Base-by-base conservation (phyloP, 2,797 vertebrate genomes). In the Chiroxiphia lanceolata region DNA sequence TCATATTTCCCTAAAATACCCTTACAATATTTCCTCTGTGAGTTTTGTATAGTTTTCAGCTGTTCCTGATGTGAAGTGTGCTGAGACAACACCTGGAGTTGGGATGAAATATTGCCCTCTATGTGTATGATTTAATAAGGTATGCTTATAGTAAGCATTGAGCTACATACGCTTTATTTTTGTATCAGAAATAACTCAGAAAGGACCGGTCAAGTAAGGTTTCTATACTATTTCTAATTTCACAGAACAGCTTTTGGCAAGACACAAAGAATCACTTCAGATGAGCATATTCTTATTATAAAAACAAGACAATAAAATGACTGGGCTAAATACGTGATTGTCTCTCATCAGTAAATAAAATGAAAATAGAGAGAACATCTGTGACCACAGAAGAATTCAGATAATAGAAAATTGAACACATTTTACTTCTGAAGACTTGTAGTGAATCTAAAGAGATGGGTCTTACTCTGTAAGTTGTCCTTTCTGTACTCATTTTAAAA, bases 281-380 rank as follows among this genome's bases (percentile, higher is more conserved):
- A 81, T 86, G 21, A 78, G 54, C 29, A 10, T 33, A 26, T 61
- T 94, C 94, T 94, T 89, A 7, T 40, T 6, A 81, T 23, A 45
- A 77, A 93, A 89, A 53, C 59, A 86, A 84, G 42, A 53, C 64
- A 90, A 63, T 81, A 42, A 94, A 86, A 45, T 84, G 63, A 36
- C 48, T 60, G 75, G 42, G 72, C 36, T 89, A 83, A 94, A 68
- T 79, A 64, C 48, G 38, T 40, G 15, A 82, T 92, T 88, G 42
- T 85, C 21, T 80, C 54, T 83, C 91, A 75, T 81, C 75, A 94
- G 25, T 89, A 94, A 87, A 45, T 68, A 76, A 94, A 94, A 92
- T 65, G 42, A 80, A 87, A 88, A 23, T 36, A 75, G 25, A 34
- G 42, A 74, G 74, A 82, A 95, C 84, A 89, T 92, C 93, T 93